These are phyloP conservation scores for Copsychus sechellarum DNA, from an alignment of 2,113 vertebrate species.

Conservation along the genomic window DNA sequence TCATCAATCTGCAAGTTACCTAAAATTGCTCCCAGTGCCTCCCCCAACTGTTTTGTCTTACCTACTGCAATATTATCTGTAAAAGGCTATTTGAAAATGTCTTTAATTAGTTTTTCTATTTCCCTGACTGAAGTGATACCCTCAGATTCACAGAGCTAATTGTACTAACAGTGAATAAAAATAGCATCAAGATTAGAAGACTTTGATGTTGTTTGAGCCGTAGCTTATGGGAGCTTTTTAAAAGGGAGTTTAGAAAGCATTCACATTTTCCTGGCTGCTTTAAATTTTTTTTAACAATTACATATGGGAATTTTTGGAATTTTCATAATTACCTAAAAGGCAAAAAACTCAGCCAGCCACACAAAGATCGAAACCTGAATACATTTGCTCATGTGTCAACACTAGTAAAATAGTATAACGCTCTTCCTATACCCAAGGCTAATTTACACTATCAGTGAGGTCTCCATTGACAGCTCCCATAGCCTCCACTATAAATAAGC, in stretches of 20 bases:
- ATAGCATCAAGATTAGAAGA: background rate
- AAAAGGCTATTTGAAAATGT: background rate
- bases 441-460: background rate
- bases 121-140: background rate
- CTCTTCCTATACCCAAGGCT: background rate
- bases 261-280: background rate
- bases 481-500: background rate
- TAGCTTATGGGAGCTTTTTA: background rate
- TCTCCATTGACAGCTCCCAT: background rate
- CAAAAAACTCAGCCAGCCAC: background rate
- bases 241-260: background rate
- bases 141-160: background rate
- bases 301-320: background rate
- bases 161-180: background rate
- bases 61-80: background rate
- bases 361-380: background rate
- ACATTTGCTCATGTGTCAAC: background rate
- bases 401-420: background rate
- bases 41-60: background rate
- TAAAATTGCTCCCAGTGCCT: background rate
- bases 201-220: background rate
- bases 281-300: background rate
- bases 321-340: background rate
- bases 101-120: background rate
- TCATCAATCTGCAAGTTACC: background rate